These are phyloP conservation scores for Caiman crocodilus DNA, from an alignment of 2,797 vertebrate genomes.

Conservation along the genomic window DNA sequence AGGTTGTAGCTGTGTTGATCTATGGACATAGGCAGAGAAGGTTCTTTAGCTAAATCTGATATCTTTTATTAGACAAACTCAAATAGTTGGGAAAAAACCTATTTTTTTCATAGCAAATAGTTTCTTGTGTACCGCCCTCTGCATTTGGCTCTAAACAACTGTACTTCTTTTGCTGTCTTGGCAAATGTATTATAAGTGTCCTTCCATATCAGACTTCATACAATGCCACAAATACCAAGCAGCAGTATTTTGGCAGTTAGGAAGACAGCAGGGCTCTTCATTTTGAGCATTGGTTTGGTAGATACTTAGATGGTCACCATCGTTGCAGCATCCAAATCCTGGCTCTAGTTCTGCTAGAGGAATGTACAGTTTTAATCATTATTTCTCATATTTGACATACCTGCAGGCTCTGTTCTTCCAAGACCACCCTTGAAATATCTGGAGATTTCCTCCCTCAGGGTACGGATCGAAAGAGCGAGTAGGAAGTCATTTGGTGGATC, in stretches of 20 bases:
- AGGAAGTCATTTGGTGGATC: background rate
- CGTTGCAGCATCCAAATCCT: background rate
- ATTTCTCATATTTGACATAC: background rate
- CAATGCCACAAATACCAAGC: background rate
- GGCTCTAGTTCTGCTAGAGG: background rate
- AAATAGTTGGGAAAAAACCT: too few species aligned
- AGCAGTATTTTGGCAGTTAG: background rate
- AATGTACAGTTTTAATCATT: background rate
- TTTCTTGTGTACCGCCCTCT: background rate
- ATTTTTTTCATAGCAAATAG: background rate
- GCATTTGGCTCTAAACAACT: background rate
- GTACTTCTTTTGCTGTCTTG: background rate
- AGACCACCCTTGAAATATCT: background rate
- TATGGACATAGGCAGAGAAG: too few species aligned
- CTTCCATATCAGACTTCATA: background rate
- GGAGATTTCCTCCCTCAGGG: background rate
- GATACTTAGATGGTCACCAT: background rate
- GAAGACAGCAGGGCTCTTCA: background rate
- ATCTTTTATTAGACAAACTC: too few species aligned
- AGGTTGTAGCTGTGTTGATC: too few species aligned
- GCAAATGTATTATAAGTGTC: background rate
- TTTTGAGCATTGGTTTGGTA: background rate
- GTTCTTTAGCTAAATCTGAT: too few species aligned
- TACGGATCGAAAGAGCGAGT: background rate
- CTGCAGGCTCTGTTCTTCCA: background rate